Evolutionary conservation across 2,113 vertebrate genomes (phyloP), one percentile per base, ranked within the genome.

Genomic region (Semicossyphus pulcher): DNA sequence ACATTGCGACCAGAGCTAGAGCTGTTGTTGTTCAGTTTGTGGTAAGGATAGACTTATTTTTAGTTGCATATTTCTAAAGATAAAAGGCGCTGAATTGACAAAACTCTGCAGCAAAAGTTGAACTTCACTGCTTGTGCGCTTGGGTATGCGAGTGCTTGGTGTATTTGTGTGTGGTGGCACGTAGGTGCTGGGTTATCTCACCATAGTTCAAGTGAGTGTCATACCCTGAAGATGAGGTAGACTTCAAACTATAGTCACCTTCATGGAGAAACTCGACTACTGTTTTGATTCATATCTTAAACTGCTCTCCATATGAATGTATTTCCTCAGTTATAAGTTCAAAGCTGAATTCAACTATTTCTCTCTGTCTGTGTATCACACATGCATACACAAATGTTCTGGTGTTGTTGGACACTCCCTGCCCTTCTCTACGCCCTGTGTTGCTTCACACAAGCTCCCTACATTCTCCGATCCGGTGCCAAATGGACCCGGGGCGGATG

Each of bases 381-480:
- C 16, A 37, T 39, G 28, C 48, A 76, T 57, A 66, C 45, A 39
- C 49, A 65, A 69, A 67, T 49, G 39, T 58, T 56, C 54, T 57
- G 41, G 28, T 42, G 48, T 3, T 48, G 31, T n/a, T 36, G 56
- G 73, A n/a, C 76, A 66, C 62, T 60, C 78, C 79, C 72, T 59
- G 66, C 39, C 59, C 75, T 57, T 70, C 67, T 82, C 71, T 53
- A 10, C 65, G 1, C 79, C 61, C 41, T 64, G 58, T 88, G 81
- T 87, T 54, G 42, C 75, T 87, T 89, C 77, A 73, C 93, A 92
- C 86, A 25, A 64, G 78, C 78, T 72, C 68, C 64, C 74, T 31
- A 91, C 81, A 92, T 93, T 92, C 93, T 82, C 80, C 81, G 53
- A 82, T 78, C 89, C 54, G 37, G 72, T 83, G 91, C 89, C 88